A percentile compares a stretch with the other conserved stretches of the same genome.
Evolutionary conservation across 1,140 invertebrate species (phyloP).

Genomic region (Drosophila kohkoa): DNA sequence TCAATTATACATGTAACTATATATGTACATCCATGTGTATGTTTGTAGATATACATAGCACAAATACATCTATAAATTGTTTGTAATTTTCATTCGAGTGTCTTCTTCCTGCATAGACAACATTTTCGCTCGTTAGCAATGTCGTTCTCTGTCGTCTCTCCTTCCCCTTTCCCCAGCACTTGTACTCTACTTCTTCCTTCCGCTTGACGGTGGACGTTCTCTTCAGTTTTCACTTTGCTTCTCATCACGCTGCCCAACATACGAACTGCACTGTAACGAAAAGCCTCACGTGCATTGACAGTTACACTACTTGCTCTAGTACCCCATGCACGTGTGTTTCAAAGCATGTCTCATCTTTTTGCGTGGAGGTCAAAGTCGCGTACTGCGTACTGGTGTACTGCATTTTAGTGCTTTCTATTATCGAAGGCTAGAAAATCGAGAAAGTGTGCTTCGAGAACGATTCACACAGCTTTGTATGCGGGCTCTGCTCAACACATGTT

Average conservation of each 20-base stretch:
- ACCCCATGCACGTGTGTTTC: conserved; percentile 1
- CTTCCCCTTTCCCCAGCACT: conserved; percentile 21
- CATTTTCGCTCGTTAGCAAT: conserved; percentile 55
- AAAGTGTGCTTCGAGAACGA: conserved; percentile 29
- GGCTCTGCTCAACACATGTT: conserved; percentile 33
- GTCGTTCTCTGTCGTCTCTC: conserved; percentile 18
- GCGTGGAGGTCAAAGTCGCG: conserved; percentile 47
- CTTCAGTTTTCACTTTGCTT: neutral
- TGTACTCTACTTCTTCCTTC: conserved; percentile 65
- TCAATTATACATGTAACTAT: conserved; percentile 31
- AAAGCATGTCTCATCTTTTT: conserved; percentile 21
- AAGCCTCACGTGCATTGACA: conserved; percentile 68
- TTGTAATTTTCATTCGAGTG: conserved; percentile 71
- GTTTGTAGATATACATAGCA: neutral
- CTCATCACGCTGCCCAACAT: neutral
- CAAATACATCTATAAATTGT: conserved; percentile 51
- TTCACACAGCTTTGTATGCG: conserved; percentile 22
- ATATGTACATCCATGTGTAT: conserved; percentile 7
- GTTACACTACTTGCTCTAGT: conserved; percentile 40
- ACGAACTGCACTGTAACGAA: conserved; percentile 50
- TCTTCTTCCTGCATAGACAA: conserved; percentile 65
- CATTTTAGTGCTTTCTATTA: conserved; percentile 20
- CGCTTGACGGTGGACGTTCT: conserved; percentile 30
- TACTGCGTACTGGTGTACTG: conserved; percentile 23
- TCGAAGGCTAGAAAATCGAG: conserved; percentile 1